These are phyloP conservation scores for Scomber colias DNA, from an alignment of 2,113 vertebrate species.

Conservation along the genomic window DNA sequence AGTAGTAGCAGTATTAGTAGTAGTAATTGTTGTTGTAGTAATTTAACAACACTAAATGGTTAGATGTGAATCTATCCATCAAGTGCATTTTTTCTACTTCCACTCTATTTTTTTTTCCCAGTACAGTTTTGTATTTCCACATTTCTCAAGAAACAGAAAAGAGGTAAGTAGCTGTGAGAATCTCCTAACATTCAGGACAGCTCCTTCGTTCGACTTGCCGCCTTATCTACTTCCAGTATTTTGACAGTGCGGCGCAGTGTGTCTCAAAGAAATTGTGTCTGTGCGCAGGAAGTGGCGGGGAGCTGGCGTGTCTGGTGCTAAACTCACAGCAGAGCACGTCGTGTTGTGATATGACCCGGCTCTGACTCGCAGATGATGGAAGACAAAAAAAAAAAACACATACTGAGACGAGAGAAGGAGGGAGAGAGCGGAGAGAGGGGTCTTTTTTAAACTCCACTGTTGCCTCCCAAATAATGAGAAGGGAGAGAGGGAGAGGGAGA, in stretches of 20 bases:
- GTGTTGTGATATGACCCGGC: slow-evolving; percentile 76
- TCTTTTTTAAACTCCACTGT: slow-evolving; percentile 47
- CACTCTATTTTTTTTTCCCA: background rate
- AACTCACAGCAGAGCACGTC: slow-evolving; percentile 66
- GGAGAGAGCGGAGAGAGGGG: background rate
- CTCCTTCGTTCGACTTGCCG: slow-evolving; percentile 30
- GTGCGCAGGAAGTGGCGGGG: slow-evolving; percentile 59
- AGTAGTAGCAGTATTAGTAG: too few species aligned
- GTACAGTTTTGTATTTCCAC: background rate
- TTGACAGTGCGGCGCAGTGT: slow-evolving; percentile 55
- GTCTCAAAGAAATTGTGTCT: slow-evolving; percentile 59
- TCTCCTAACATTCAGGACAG: slow-evolving; percentile 39
- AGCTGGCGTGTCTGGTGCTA: slow-evolving; percentile 64
- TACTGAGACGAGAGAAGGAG: slow-evolving; percentile 51
- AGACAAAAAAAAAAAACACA: slow-evolving; percentile 58
- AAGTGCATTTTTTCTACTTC: background rate
- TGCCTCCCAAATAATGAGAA: slow-evolving; percentile 69
- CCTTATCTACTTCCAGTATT: slow-evolving; percentile 50
- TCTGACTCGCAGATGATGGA: slow-evolving; percentile 72
- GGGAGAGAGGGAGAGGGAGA: background rate
- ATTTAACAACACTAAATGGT: background rate
- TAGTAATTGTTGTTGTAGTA: too few species aligned
- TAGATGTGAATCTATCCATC: background rate
- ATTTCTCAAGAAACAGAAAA: background rate
- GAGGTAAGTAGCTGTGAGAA: slow-evolving; percentile 28